phyloP scores from a whole-genome alignment of 92 coral and sea anemone species.

The Virgularia gustaviana region DNA sequence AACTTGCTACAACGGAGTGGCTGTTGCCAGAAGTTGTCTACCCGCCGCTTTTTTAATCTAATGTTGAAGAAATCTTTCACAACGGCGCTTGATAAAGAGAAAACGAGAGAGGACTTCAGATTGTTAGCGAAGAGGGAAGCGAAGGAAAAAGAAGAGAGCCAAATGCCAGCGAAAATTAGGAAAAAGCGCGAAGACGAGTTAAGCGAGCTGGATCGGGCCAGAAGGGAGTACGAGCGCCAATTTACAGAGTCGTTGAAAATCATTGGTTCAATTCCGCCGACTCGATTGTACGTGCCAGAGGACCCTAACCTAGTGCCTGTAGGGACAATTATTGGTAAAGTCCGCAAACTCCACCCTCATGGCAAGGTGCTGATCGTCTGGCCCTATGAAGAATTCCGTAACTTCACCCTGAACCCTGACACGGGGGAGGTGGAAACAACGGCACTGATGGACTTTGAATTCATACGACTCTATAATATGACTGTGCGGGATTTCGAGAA shows the following conservation, averaged over 20 bases:
- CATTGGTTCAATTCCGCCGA: slow-evolving; percentile 18
- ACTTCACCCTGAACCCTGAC: slow-evolving; percentile 16
- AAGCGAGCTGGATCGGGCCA: background rate
- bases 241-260: slow-evolving; percentile 1
- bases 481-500: slow-evolving; percentile 28
- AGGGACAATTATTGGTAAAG: slow-evolving; percentile 31
- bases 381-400: slow-evolving; percentile 18
- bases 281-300: slow-evolving; percentile 30
- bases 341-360: slow-evolving; percentile 24
- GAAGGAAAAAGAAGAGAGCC: background rate
- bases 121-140: background rate
- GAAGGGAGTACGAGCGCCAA: slow-evolving; percentile 5
- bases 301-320: background rate
- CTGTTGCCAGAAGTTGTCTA: background rate
- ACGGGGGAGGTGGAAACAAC: slow-evolving; percentile 27
- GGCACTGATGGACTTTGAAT: slow-evolving; percentile 28
- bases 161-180: background rate
- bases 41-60: background rate
- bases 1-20: no score
- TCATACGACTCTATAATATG: slow-evolving; percentile 19
- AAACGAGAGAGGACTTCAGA: background rate
- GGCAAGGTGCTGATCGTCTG: slow-evolving; percentile 28
- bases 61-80: slow-evolving; percentile 7
- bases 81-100: background rate
- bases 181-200: background rate